These are phyloP conservation scores for Tupiocoris notatus DNA, from an alignment of 2,888 invertebrate species.

Conservation along the genomic window DNA sequence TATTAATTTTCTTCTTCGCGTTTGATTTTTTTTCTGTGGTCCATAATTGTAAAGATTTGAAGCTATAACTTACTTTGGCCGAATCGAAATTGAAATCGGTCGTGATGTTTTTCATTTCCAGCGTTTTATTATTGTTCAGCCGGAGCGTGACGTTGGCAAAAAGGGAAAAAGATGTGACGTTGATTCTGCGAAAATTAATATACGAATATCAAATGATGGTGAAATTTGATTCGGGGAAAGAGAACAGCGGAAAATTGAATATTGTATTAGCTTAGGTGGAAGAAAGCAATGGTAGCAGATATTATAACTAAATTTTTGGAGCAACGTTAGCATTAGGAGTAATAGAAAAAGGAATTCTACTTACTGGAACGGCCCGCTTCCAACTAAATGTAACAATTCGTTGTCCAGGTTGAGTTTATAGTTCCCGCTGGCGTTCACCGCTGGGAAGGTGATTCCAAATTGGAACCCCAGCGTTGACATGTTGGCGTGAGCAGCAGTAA, in stretches of 20 bases:
- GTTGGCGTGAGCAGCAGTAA: conserved; percentile 16
- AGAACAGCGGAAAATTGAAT: too few relatives aligned
- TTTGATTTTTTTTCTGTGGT: too few relatives aligned
- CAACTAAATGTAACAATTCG: background rate
- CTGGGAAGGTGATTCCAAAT: background rate
- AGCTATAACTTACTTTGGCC: conserved; percentile 7
- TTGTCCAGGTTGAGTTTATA: background rate
- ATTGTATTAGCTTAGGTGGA: too few relatives aligned
- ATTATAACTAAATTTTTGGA: too few relatives aligned
- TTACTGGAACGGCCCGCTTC: conserved; percentile 8
- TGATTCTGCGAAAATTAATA: background rate
- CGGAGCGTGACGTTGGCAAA: background rate
- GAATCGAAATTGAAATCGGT: conserved; percentile 5
- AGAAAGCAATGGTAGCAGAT: too few relatives aligned
- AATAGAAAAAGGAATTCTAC: too few relatives aligned
- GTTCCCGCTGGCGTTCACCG: background rate
- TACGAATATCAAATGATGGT: too few relatives aligned
- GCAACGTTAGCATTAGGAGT: too few relatives aligned
- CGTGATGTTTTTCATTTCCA: conserved; percentile 23
- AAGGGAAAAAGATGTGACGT: background rate
- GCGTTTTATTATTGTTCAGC: conserved; percentile 6
- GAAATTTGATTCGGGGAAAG: too few relatives aligned
- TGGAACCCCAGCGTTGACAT: conserved; percentile 5
- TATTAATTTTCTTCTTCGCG: too few relatives aligned
- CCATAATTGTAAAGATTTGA: too few relatives aligned